phyloP scores from a whole-genome alignment of 2,888 invertebrate species.

The Tribolium freemani region DNA sequence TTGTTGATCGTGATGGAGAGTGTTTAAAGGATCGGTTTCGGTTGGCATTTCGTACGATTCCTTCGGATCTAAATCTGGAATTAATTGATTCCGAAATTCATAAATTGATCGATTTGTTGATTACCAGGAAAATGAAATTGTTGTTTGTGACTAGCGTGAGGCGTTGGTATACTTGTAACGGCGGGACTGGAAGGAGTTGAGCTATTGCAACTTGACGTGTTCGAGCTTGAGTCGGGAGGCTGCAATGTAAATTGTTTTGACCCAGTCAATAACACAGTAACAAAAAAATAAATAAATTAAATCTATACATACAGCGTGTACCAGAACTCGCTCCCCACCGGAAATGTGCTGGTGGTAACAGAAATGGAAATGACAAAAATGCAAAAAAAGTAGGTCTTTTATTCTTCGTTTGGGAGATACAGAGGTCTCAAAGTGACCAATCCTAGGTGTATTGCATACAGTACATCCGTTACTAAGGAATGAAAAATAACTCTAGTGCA shows the following conservation, averaged over 20 bases:
- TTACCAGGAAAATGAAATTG: conserved; percentile 88
- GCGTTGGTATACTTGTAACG: conserved; percentile 68
- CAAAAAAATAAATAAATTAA: no score
- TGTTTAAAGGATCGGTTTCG: conserved; percentile 68
- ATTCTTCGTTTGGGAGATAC: no score
- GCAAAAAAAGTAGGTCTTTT: no score
- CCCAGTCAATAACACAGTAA: no score
- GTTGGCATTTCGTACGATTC: conserved; percentile 70
- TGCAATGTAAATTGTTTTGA: conserved; percentile 58
- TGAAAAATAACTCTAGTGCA: no score
- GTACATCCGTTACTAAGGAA: no score
- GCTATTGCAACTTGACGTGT: conserved; percentile 96
- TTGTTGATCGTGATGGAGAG: conserved; percentile 66
- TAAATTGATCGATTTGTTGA: neutral
- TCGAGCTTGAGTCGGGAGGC: conserved; percentile 91
- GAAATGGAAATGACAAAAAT: no score
- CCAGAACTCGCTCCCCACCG: no score
- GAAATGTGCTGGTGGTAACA: no score
- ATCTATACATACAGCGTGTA: no score
- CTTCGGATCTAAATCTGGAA: conserved; percentile 23
- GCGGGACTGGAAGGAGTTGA: conserved; percentile 97
- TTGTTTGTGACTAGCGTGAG: conserved; percentile 69
- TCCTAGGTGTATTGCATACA: no score
- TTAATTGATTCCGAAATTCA: neutral
- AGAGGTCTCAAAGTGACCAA: no score